Evolutionary conservation across 2,113 vertebrate genomes (phyloP).

Genomic region (Equus przewalskii): DNA sequence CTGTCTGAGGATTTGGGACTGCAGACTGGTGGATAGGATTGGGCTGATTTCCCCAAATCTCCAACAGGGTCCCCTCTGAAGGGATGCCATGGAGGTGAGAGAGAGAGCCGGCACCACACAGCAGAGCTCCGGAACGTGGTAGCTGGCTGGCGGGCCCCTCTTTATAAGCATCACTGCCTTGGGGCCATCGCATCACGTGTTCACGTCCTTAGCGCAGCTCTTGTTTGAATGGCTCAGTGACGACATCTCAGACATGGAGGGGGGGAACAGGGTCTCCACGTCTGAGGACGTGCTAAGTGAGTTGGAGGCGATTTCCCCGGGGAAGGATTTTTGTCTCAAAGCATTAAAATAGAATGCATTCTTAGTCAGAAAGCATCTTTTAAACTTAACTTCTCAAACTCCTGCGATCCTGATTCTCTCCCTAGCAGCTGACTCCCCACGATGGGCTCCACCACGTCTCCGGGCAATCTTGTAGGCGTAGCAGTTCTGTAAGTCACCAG

Average conservation of each 20-base stretch:
- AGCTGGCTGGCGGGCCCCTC: not conserved
- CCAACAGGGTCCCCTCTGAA: not conserved
- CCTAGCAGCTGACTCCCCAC: not conserved
- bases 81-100: not conserved
- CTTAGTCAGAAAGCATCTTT: constrained; percentile 17
- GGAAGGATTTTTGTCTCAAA: constrained; percentile 45
- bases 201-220: not conserved
- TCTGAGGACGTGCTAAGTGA: not conserved
- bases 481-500: not conserved
- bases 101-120: accelerated
- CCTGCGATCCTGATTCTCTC: no score
- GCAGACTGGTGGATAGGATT: not conserved
- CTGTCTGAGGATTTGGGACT: not conserved
- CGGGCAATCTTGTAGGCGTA: accelerated
- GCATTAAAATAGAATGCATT: constrained; percentile 37
- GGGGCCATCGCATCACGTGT: accelerated
- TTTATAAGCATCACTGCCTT: not conserved
- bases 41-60: not conserved
- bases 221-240: not conserved
- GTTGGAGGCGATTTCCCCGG: constrained; percentile 24
- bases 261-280: not conserved
- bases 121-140: not conserved
- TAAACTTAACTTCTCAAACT: not conserved
- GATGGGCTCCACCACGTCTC: not conserved
- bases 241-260: constrained; percentile 8